Percentiles rank a stretch among this genome's conserved stretches.
These are phyloP conservation scores for Phoebastria nigripes DNA, from an alignment of 2,797 vertebrate genomes.

Conservation along the genomic window DNA sequence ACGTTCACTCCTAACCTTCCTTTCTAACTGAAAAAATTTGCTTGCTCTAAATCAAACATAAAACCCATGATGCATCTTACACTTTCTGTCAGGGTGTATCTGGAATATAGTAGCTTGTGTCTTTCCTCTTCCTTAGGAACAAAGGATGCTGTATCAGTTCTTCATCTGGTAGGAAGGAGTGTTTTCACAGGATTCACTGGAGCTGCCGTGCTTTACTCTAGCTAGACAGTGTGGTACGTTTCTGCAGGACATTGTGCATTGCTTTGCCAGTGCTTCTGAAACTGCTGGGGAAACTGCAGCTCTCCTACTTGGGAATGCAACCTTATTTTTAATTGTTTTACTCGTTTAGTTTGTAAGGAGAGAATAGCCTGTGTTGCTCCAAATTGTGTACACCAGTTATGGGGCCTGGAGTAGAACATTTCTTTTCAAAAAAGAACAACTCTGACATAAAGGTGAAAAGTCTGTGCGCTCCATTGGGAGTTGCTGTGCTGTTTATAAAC, in stretches of 20 bases:
- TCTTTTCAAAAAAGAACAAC: background rate
- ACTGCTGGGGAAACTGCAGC: background rate
- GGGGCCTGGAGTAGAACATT: background rate
- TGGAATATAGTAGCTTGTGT: background rate
- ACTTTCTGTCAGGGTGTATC: background rate
- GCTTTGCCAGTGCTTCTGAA: background rate
- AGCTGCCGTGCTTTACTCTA: background rate
- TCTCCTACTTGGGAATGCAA: background rate
- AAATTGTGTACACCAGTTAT: background rate
- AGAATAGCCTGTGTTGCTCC: background rate
- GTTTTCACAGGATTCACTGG: background rate
- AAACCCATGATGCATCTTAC: background rate
- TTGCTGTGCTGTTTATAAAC: background rate
- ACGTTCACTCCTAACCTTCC: background rate
- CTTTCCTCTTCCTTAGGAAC: background rate
- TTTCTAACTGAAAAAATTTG: background rate
- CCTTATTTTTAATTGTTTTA: background rate
- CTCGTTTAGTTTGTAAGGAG: background rate
- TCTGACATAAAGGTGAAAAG: background rate
- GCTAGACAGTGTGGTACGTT: background rate
- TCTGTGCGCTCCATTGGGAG: fast-evolving
- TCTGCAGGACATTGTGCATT: background rate
- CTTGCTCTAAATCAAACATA: background rate
- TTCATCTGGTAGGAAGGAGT: background rate
- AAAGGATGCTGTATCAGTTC: background rate